phyloP scores from a whole-genome alignment of 2,797 vertebrate genomes.

The Buceros bicornis region DNA sequence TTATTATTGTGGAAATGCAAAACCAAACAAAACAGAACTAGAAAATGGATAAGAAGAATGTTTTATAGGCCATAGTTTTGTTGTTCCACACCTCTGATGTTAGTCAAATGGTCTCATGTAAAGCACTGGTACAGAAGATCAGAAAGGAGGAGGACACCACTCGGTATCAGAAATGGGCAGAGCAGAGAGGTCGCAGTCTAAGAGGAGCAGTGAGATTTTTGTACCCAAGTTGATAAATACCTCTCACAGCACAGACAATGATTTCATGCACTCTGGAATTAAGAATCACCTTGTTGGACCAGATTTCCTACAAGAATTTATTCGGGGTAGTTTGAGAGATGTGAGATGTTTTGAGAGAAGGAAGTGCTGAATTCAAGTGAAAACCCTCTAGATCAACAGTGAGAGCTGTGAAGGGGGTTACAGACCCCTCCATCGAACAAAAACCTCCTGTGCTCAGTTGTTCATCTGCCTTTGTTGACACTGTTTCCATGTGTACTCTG shows the following conservation, averaged over 20 bases:
- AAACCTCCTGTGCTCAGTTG: not conserved
- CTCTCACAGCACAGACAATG: not conserved
- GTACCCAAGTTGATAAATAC: not conserved
- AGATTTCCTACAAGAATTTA: not conserved
- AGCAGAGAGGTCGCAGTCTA: not conserved
- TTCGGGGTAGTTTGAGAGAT: not conserved
- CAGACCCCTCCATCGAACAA: not conserved
- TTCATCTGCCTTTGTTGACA: not conserved
- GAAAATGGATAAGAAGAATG: not conserved
- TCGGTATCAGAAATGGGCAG: not conserved
- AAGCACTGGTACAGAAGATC: not conserved
- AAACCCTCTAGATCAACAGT: not conserved
- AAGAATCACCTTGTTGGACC: not conserved
- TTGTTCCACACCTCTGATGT: not conserved
- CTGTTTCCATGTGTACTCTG: not conserved
- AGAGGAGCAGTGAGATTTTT: not conserved
- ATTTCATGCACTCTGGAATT: constrained; percentile 13
- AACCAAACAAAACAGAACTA: not conserved
- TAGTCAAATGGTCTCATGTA: not conserved
- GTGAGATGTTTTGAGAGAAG: not conserved
- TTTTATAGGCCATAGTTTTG: not conserved
- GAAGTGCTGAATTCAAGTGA: not conserved
- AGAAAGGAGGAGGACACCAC: not conserved
- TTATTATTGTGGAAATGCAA: not conserved
- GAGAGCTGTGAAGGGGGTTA: not conserved